Percentiles rank a stretch among this genome's conserved stretches.
These are phyloP conservation scores for Penaeus indicus DNA, from an alignment of 1,140 invertebrate species.

Conservation along the genomic window DNA sequence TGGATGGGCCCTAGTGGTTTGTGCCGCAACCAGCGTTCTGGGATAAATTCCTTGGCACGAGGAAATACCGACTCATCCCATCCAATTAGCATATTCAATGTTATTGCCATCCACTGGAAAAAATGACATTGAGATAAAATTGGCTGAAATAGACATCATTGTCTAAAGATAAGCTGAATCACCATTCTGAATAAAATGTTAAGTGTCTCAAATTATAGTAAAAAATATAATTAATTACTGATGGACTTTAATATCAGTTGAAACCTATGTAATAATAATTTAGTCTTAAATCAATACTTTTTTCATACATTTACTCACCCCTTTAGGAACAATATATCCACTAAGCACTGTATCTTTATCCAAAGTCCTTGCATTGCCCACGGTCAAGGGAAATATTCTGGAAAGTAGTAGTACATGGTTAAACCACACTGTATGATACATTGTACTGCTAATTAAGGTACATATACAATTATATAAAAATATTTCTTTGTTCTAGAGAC, in stretches of 20 bases:
- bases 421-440: neutral
- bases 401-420: neutral
- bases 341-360: slow-evolving; percentile 32
- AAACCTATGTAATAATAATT: too few relatives aligned
- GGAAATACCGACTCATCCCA: slow-evolving; percentile 42
- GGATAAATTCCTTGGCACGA: slow-evolving; percentile 34
- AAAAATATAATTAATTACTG: too few relatives aligned
- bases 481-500: too few relatives aligned
- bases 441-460: too few relatives aligned
- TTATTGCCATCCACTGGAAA: slow-evolving; percentile 25
- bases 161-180: too few relatives aligned
- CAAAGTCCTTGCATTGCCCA: slow-evolving; percentile 19
- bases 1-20: slow-evolving; percentile 49
- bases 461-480: too few relatives aligned
- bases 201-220: too few relatives aligned
- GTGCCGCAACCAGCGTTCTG: slow-evolving; percentile 43
- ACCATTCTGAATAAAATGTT: too few relatives aligned
- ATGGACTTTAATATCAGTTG: too few relatives aligned
- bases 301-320: slow-evolving; percentile 20
- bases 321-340: slow-evolving; percentile 46
- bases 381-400: slow-evolving; percentile 33
- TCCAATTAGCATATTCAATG: slow-evolving; percentile 29
- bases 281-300: too few relatives aligned
- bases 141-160: too few relatives aligned
- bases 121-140: neutral